Conservation (phyloP, 2,888 invertebrate genomes). For the Plemyria rubiginata region DNA sequence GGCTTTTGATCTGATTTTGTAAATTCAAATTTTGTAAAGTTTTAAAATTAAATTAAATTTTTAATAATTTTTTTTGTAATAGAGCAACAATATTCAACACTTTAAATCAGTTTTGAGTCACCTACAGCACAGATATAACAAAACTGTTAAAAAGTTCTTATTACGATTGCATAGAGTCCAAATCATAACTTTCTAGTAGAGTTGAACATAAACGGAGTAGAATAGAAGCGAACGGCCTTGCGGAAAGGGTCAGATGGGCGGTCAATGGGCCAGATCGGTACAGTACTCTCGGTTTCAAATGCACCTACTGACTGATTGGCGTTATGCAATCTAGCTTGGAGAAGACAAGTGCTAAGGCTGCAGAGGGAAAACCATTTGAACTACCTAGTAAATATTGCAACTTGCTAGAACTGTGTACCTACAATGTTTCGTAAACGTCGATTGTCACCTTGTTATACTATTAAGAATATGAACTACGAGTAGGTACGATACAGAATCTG, state of each 20-base stretch:
- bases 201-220: conserved; percentile 32
- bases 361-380: neutral
- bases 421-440: neutral
- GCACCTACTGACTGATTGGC: conserved; percentile 38
- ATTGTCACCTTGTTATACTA: too few relatives aligned
- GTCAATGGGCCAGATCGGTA: conserved; percentile 69
- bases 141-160: conserved; percentile 6
- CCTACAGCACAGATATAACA: neutral
- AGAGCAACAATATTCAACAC: too few relatives aligned
- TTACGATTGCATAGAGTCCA: conserved; percentile 17
- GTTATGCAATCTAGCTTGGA: conserved; percentile 25
- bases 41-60: too few relatives aligned
- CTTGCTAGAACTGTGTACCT: neutral
- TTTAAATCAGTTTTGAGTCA: too few relatives aligned
- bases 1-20: too few relatives aligned
- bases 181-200: conserved; percentile 18
- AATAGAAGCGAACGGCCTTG: conserved; percentile 68
- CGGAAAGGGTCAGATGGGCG: conserved; percentile 67
- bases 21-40: too few relatives aligned
- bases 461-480: too few relatives aligned
- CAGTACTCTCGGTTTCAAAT: conserved; percentile 68
- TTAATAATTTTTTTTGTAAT: too few relatives aligned
- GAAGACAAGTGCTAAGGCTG: conserved; percentile 23
- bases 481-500: too few relatives aligned
- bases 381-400: neutral